These are phyloP conservation scores for Catostylus mosaicus DNA, from an alignment of 30 jellyfish, hydroid and myxozoan genomes.

Conservation along the genomic window DNA sequence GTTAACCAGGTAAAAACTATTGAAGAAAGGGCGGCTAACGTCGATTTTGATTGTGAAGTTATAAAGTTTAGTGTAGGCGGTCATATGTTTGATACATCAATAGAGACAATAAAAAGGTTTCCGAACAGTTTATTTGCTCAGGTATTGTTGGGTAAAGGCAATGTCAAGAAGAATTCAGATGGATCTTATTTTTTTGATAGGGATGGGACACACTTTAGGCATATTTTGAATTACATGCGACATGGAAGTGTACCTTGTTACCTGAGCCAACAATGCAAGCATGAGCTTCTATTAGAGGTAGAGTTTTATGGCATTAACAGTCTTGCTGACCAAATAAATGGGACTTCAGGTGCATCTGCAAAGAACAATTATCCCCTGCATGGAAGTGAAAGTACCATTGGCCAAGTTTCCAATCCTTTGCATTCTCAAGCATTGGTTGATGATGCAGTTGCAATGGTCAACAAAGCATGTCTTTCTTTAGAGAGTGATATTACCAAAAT, in stretches of 20 bases:
- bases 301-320: slow-evolving; percentile 15
- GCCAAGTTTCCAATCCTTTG: neutral
- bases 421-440: neutral
- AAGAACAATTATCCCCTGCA: neutral
- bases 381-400: neutral
- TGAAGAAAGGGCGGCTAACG: neutral
- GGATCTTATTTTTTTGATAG: slow-evolving; percentile 46
- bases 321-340: neutral
- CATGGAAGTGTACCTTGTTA: slow-evolving; percentile 3
- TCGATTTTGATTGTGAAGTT: slow-evolving; percentile 12
- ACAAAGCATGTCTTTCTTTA: neutral
- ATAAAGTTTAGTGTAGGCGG: slow-evolving; percentile 48
- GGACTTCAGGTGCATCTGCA: neutral
- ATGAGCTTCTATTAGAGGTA: slow-evolving; percentile 4
- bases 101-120: slow-evolving; percentile 9
- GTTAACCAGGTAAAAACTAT: neutral
- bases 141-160: slow-evolving; percentile 14
- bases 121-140: slow-evolving; percentile 1
- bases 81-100: slow-evolving; percentile 13
- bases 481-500: slow-evolving; percentile 1
- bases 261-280: neutral
- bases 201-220: slow-evolving; percentile 32
- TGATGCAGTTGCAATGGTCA: neutral
- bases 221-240: slow-evolving; percentile 31
- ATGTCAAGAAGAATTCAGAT: slow-evolving; percentile 5